Percentiles rank a stretch among this genome's conserved stretches.
Evolutionary conservation across 2,113 vertebrate species (phyloP).

Genomic region (Alaudala cheleensis): DNA sequence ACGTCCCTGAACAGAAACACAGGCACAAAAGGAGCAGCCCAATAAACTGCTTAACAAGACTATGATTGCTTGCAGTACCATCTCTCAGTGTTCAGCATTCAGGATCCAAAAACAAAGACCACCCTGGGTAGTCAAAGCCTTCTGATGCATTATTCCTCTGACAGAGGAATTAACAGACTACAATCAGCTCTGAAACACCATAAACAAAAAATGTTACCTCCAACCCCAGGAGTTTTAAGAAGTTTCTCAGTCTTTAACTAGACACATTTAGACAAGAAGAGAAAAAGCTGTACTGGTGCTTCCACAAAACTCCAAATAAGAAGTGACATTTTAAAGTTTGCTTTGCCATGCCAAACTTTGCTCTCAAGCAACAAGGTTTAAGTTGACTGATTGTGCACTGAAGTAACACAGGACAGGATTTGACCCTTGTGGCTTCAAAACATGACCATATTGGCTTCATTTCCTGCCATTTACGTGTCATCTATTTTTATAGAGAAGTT

Average conservation of each 20-base stretch:
- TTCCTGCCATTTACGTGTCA: slow-evolving; percentile 57
- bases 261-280: neutral
- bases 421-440: slow-evolving; percentile 43
- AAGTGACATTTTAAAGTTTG: neutral
- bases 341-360: neutral
- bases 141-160: neutral
- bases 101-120: neutral
- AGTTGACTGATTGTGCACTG: neutral
- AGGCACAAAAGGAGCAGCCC: neutral
- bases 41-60: neutral
- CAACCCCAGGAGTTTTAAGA: neutral
- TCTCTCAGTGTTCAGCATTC: neutral
- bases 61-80: neutral
- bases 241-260: neutral
- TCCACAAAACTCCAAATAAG: neutral
- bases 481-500: slow-evolving; percentile 47
- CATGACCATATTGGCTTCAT: slow-evolving; percentile 39
- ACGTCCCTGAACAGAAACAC: neutral
- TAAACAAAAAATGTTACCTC: neutral
- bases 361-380: slow-evolving; percentile 7
- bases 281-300: neutral
- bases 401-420: slow-evolving; percentile 16
- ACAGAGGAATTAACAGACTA: neutral
- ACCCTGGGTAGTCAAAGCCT: neutral
- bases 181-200: neutral